phyloP scores from a whole-genome alignment of 1,140 invertebrate species.

The Episyrphus balteatus region DNA sequence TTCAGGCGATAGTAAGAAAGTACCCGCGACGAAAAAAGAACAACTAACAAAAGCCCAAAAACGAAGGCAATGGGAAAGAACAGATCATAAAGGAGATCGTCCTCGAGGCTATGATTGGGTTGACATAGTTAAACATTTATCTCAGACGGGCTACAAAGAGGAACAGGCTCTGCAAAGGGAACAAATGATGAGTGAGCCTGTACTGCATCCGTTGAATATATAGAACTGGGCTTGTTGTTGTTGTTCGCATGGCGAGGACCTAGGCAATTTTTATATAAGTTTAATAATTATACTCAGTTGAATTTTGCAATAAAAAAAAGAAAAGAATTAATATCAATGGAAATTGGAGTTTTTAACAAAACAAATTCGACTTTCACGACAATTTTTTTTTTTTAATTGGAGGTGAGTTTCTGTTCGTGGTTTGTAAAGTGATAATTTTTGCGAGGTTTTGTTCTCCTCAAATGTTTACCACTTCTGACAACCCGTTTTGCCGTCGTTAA shows the following conservation, averaged over 20 bases:
- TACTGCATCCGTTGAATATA: slow-evolving; percentile 19
- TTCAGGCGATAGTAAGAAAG: slow-evolving; percentile 34
- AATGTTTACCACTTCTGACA: too few species aligned
- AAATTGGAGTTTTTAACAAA: too few species aligned
- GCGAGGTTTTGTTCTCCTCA: too few species aligned
- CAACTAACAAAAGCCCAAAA: slow-evolving; percentile 88
- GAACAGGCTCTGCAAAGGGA: slow-evolving; percentile 8
- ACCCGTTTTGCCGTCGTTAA: too few species aligned
- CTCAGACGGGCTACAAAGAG: slow-evolving; percentile 47
- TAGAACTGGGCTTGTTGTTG: slow-evolving; percentile 3
- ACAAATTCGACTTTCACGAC: too few species aligned
- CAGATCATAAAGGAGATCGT: slow-evolving; percentile 70
- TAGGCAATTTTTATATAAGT: too few species aligned
- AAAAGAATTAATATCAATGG: too few species aligned
- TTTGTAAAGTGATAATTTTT: too few species aligned
- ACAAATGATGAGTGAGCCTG: slow-evolving; percentile 4
- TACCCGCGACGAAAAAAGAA: slow-evolving; percentile 59
- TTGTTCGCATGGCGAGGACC: background rate
- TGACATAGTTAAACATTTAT: slow-evolving; percentile 87
- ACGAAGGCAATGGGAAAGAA: slow-evolving; percentile 70
- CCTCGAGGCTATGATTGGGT: slow-evolving; percentile 90
- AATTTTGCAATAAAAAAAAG: too few species aligned
- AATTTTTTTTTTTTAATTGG: too few species aligned
- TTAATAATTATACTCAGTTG: too few species aligned
- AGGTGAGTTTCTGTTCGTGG: too few species aligned